phyloP scores from a whole-genome alignment of 2,113 vertebrate genomes.

The Podarcis muralis region DNA sequence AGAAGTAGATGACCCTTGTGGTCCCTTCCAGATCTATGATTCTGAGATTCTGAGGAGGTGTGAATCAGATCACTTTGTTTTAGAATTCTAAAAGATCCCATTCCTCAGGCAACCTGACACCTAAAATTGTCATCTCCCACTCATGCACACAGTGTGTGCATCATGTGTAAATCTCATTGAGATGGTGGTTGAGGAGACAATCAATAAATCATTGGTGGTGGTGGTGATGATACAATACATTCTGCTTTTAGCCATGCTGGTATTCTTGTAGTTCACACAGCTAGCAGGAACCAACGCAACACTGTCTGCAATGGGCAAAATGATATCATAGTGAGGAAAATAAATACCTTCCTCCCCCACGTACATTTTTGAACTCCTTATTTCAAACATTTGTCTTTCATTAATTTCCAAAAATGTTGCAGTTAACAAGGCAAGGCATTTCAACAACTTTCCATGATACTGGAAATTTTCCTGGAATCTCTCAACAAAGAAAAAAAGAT shows the following conservation, averaged over 20 bases:
- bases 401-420: slow-evolving; percentile 17
- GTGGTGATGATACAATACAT: too few species aligned
- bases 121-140: background rate
- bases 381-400: slow-evolving; percentile 1
- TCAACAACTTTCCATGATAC: slow-evolving; percentile 5
- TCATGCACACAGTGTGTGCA: too few species aligned
- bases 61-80: background rate
- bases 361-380: background rate
- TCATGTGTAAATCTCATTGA: too few species aligned
- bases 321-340: background rate
- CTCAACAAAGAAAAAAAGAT: slow-evolving; percentile 4
- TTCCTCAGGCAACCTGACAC: background rate
- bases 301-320: background rate
- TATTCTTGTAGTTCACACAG: background rate
- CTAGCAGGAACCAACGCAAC: background rate
- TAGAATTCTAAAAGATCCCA: background rate
- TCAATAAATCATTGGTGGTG: too few species aligned
- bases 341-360: background rate
- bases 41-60: background rate
- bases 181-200: too few species aligned
- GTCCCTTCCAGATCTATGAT: too few species aligned
- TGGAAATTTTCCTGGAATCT: slow-evolving; percentile 29
- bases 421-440: slow-evolving; percentile 10
- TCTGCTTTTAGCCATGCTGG: background rate
- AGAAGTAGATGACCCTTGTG: too few species aligned